Conservation (phyloP, 2,113 vertebrate species). For the Psittacula cyanocephala region DNA sequence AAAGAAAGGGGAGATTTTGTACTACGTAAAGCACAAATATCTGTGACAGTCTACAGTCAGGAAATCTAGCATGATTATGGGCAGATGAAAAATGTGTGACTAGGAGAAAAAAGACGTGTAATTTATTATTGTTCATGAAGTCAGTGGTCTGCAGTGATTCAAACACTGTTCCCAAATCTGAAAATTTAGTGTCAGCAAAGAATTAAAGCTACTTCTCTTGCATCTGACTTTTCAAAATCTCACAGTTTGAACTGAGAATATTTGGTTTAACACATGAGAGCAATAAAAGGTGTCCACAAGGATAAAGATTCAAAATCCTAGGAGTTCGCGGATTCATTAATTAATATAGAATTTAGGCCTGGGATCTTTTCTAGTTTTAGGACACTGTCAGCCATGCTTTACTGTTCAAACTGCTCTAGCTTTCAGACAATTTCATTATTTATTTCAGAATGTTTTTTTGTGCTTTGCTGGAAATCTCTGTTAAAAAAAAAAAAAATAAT, state of each 20-base stretch:
- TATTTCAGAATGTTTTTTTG: not conserved
- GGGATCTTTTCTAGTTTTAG: not conserved
- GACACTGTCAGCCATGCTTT: not conserved
- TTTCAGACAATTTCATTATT: not conserved
- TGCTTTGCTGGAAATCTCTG: constrained; percentile 36
- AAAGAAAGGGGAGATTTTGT: not conserved
- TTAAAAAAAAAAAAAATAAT: constrained; percentile 30
- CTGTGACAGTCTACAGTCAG: not conserved
- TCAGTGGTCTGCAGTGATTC: not conserved
- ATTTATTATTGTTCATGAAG: not conserved
- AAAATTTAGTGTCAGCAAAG: not conserved
- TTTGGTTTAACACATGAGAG: not conserved
- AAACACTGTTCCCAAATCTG: not conserved
- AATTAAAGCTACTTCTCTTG: not conserved
- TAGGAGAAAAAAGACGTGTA: not conserved
- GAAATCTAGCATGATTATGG: not conserved
- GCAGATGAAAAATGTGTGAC: not conserved
- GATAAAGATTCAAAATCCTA: not conserved
- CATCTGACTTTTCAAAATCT: not conserved
- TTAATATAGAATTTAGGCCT: not conserved
- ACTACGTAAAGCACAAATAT: not conserved
- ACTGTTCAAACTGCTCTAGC: not conserved
- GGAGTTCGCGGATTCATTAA: not conserved
- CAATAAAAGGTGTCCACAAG: not conserved
- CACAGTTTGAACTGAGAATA: not conserved